Conservation (phyloP, 2,888 invertebrate genomes). For the Apoderus coryli region DNA sequence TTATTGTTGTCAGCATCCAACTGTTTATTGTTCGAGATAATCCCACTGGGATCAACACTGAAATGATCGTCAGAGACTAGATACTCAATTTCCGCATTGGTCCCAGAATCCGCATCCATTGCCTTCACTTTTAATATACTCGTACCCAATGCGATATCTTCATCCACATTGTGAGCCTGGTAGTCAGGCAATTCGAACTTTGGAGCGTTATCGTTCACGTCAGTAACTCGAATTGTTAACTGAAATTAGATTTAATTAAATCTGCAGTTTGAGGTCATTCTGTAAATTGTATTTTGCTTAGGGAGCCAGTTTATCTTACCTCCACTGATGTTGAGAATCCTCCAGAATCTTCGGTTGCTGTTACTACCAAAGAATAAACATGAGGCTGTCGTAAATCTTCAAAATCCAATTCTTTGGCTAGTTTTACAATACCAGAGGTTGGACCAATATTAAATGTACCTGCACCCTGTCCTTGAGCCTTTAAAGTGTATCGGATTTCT, state of each 20-base stretch:
- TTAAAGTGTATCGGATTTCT: constrained; percentile 88
- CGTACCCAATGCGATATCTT: constrained; percentile 84
- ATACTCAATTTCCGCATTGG: constrained; percentile 90
- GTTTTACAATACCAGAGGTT: constrained; percentile 85
- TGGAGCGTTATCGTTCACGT: constrained; percentile 95
- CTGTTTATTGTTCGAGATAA: constrained; percentile 84
- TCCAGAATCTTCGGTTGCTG: constrained; percentile 94
- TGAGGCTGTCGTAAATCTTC: constrained; percentile 91
- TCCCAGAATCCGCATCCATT: constrained; percentile 87
- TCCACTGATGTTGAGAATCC: constrained; percentile 91
- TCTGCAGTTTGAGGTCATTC: too few relatives aligned
- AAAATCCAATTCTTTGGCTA: constrained; percentile 92
- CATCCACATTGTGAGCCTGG: constrained; percentile 91
- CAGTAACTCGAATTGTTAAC: constrained; percentile 86
- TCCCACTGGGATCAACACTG: constrained; percentile 82
- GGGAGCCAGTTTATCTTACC: too few relatives aligned
- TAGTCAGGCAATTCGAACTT: constrained; percentile 94
- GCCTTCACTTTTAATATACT: constrained; percentile 91
- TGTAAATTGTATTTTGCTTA: too few relatives aligned
- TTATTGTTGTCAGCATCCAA: constrained; percentile 93
- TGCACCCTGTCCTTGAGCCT: constrained; percentile 86
- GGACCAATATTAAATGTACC: constrained; percentile 93
- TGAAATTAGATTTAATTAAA: too few relatives aligned
- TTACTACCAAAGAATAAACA: constrained; percentile 82
- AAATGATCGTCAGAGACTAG: constrained; percentile 88